phyloP scores from a whole-genome alignment of 2,888 invertebrate genomes.

The Sabatieria punctata region DNA sequence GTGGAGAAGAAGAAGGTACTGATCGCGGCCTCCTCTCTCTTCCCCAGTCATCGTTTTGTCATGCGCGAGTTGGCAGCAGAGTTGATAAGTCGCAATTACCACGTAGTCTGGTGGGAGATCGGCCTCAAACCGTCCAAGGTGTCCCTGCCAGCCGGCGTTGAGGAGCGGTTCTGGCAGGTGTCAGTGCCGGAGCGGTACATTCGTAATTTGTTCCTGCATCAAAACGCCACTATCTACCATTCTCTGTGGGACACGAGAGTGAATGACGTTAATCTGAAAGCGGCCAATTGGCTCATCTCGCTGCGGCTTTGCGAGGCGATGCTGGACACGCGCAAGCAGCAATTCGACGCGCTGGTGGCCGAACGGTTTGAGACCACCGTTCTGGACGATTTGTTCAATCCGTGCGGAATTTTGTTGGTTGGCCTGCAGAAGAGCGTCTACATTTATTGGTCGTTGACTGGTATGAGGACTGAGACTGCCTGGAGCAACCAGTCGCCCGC shows the following conservation, averaged over 20 bases:
- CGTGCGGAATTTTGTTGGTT: conserved; percentile 26
- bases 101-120: conserved; percentile 25
- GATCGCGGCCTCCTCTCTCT: conserved; percentile 23
- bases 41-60: conserved; percentile 22
- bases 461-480: conserved; percentile 27
- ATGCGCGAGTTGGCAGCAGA: conserved; percentile 27
- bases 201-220: conserved; percentile 14
- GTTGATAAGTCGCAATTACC: conserved; percentile 20
- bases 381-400: conserved; percentile 29
- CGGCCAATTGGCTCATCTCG: conserved; percentile 23
- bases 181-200: conserved; percentile 10
- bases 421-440: conserved; percentile 21
- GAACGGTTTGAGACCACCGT: conserved; percentile 24
- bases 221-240: conserved; percentile 14
- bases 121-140: conserved; percentile 20
- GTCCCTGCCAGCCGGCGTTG: background rate
- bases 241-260: conserved; percentile 14
- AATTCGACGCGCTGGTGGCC: conserved; percentile 22
- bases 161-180: conserved; percentile 10
- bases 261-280: conserved; percentile 7
- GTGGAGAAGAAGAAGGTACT: too few species aligned
- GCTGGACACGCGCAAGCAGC: conserved; percentile 14
- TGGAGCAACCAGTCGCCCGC: conserved; percentile 28
- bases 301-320: conserved; percentile 23
- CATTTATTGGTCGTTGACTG: conserved; percentile 28